A percentile compares a stretch with the other conserved stretches of the same genome.
Evolutionary conservation across 2,113 vertebrate genomes (phyloP).

Genomic region (Varanus salvator): DNA sequence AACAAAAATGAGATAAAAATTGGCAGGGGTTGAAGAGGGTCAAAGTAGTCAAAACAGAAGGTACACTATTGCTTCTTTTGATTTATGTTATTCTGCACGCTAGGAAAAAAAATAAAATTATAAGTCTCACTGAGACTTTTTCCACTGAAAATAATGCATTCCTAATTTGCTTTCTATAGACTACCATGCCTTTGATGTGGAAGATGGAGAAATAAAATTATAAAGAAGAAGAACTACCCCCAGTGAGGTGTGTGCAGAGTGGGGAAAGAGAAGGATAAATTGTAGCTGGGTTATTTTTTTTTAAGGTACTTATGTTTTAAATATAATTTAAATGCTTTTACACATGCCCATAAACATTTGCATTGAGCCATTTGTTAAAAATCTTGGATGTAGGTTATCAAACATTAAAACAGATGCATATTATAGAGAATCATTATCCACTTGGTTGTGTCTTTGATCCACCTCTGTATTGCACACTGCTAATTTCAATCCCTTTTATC

Average conservation of each 20-base stretch:
- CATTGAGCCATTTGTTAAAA: background rate
- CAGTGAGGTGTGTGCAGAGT: background rate
- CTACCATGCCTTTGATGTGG: slow-evolving; percentile 54
- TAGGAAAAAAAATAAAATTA: slow-evolving; percentile 80
- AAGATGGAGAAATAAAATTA: slow-evolving; percentile 43
- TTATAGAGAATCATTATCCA: background rate
- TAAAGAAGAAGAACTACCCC: slow-evolving; percentile 7
- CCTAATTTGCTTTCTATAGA: slow-evolving; percentile 80
- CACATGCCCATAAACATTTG: background rate
- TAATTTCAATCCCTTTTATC: background rate
- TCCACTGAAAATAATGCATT: slow-evolving; percentile 70
- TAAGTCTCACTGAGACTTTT: slow-evolving; percentile 70
- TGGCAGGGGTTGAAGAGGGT: slow-evolving; percentile 94
- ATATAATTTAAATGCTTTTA: background rate
- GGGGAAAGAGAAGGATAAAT: background rate
- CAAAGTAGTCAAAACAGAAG: slow-evolving; percentile 85
- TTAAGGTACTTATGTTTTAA: background rate
- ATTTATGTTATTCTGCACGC: slow-evolving; percentile 81
- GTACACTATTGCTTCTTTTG: slow-evolving; percentile 82
- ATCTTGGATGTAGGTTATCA: background rate
- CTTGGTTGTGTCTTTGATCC: background rate
- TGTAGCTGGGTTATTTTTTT: slow-evolving; percentile 33
- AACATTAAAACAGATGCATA: background rate
- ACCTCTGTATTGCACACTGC: background rate
- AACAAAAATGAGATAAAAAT: slow-evolving; percentile 97